Percentiles rank a stretch among this genome's conserved stretches.
These are phyloP conservation scores for Sciaenops ocellatus DNA, from an alignment of 2,797 vertebrate species.

Conservation along the genomic window DNA sequence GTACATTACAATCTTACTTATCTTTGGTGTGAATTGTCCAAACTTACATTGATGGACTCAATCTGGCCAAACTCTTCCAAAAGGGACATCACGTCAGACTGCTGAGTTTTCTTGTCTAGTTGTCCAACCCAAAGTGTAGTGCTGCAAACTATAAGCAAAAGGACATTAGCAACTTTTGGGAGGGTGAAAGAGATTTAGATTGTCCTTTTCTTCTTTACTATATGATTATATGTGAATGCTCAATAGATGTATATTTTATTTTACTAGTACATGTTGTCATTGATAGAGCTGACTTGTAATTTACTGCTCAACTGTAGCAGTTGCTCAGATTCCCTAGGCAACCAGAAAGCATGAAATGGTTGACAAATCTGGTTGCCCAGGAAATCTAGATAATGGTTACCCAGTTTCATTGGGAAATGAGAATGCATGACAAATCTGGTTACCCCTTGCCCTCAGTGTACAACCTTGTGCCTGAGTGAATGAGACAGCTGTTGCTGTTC, in stretches of 20 bases:
- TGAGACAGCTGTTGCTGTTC: not conserved
- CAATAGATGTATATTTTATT: not conserved
- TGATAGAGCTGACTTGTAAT: not conserved
- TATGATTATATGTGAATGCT: not conserved
- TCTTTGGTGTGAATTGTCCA: not conserved
- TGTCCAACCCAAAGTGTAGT: slow-evolving; percentile 99
- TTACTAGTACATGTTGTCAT: not conserved
- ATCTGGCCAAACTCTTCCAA: slow-evolving; percentile 98
- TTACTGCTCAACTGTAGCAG: not conserved
- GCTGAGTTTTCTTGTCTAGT: slow-evolving; percentile 96
- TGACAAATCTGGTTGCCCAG: not conserved
- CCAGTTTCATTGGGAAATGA: not conserved
- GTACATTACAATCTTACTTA: not conserved
- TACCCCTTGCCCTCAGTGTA: not conserved
- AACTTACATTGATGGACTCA: slow-evolving; percentile 97
- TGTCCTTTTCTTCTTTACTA: not conserved
- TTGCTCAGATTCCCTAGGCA: not conserved
- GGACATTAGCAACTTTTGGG: not conserved
- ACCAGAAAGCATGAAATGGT: not conserved
- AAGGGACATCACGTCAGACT: slow-evolving; percentile 94
- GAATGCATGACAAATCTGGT: not conserved
- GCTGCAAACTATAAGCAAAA: slow-evolving; percentile 90
- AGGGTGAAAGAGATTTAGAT: not conserved
- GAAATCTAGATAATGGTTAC: not conserved
- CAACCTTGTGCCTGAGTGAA: not conserved